phyloP scores from a whole-genome alignment of 2,113 vertebrate species.

The Prolemur simus region DNA sequence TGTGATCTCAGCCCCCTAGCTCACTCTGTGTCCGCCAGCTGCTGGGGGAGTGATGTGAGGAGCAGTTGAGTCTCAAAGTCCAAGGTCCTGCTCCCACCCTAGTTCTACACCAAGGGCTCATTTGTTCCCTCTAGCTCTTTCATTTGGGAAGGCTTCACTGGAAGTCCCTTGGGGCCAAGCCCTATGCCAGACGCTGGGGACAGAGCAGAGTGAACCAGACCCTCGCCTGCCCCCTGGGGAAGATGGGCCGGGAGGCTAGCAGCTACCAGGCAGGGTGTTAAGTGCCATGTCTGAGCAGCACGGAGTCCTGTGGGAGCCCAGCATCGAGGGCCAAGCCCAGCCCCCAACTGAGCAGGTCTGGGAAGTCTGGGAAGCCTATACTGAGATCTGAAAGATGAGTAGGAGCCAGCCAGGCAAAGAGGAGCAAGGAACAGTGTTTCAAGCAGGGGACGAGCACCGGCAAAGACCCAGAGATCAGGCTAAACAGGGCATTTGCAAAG shows the following conservation, averaged over 20 bases:
- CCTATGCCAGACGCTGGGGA: not conserved
- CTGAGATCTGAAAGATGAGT: not conserved
- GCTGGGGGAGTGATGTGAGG: not conserved
- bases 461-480: not conserved
- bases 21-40: not conserved
- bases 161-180: not conserved
- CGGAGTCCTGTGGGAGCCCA: not conserved
- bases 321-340: not conserved
- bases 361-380: not conserved
- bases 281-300: not conserved
- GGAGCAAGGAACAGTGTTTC: not conserved
- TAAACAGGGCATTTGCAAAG: not conserved
- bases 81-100: too few relatives aligned
- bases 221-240: not conserved
- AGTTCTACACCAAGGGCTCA: not conserved
- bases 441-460: not conserved
- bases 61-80: not conserved
- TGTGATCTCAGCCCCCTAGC: not conserved
- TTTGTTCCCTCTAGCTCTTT: not conserved
- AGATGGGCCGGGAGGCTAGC: not conserved
- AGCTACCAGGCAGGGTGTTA: not conserved
- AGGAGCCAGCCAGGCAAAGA: not conserved
- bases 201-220: not conserved
- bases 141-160: not conserved
- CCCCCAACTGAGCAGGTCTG: not conserved